A percentile compares a stretch with the other conserved stretches of the same genome.
These are phyloP conservation scores for Aphaenogaster rudis DNA, from an alignment of 1,140 invertebrate genomes.

Conservation along the genomic window DNA sequence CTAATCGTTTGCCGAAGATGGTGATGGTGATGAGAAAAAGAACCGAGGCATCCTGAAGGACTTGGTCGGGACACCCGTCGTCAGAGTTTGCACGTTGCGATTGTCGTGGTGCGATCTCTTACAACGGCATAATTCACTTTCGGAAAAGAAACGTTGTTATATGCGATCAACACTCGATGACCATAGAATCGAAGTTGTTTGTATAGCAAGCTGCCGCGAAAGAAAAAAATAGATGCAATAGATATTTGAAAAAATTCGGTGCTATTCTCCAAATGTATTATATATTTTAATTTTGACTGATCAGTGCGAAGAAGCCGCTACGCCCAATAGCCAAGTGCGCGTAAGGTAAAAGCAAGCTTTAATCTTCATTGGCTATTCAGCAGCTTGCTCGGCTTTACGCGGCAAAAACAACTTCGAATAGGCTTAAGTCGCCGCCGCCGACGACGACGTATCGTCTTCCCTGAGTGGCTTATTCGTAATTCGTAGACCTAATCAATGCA, in stretches of 20 bases:
- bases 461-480: slow-evolving; percentile 73
- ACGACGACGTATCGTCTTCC: slow-evolving; percentile 69
- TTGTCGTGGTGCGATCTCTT: background rate
- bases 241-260: background rate
- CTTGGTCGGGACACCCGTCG: background rate
- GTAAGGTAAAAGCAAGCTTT: slow-evolving; percentile 10
- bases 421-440: slow-evolving; percentile 45
- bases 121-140: slow-evolving; percentile 13
- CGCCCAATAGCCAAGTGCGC: background rate
- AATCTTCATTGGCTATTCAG: slow-evolving; percentile 50
- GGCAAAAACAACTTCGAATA: slow-evolving; percentile 50
- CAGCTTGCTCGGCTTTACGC: slow-evolving; percentile 30
- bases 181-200: slow-evolving; percentile 31
- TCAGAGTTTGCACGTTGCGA: background rate
- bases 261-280: slow-evolving; percentile 9
- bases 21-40: slow-evolving; percentile 24
- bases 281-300: slow-evolving; percentile 12
- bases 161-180: slow-evolving; percentile 10
- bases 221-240: background rate
- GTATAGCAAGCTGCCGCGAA: background rate
- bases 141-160: slow-evolving; percentile 27
- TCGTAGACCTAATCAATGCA: slow-evolving; percentile 61
- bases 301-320: background rate
- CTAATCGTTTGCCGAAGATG: slow-evolving; percentile 45
- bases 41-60: background rate